Evolutionary conservation across 2,113 vertebrate species (phyloP), one percentile per base, ranked within the genome.

Genomic region (Ailuropoda melanoleuca): DNA sequence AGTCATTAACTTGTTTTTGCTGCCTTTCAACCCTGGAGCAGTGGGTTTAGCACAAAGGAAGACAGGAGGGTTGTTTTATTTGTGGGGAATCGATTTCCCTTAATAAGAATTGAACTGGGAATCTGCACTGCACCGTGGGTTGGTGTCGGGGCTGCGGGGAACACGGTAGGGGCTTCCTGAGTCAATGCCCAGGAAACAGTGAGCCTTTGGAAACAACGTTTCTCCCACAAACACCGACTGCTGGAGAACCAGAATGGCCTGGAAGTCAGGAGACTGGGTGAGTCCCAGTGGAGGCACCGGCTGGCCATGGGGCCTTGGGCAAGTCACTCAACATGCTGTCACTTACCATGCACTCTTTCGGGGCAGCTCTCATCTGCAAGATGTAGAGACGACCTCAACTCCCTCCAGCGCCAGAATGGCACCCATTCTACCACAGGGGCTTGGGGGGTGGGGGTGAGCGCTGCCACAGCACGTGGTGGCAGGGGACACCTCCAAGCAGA

Each of bases 11-110:
- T 88, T 89, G 43, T 37, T 97, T 88, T 39, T 86, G 81, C 80
- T 88, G 96, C 70, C 68, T 90, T 93, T 93, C 77, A 68, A 78
- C 75, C 58, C 85, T 23, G 4, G 24, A 92, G 70, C 90, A n/a
- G 64, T 48, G 48, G 43, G 37, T 24, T 86, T 58, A 82, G 89
- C 77, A 86, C 68, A 93, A 29, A 95, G 26, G 21, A 97, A 93
- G 82, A 58, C 17, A 56, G 0, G 1, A 26, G 3, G 17, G 66
- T 39, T 64, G 37, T 87, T 95, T 94, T 50, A 89, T 75, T 92
- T 48, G 34, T 11, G 29, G 39, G 72, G 46, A 81, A 95, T 39
- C 3, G 6, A 86, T 78, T 80, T 88, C 72, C 26, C 70, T 75
- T 78, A 81, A 82, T 66, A 88, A 64, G 53, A 75, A 90, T 82